Conservation (phyloP, 2,113 vertebrate species). For the Mirounga angustirostris region DNA sequence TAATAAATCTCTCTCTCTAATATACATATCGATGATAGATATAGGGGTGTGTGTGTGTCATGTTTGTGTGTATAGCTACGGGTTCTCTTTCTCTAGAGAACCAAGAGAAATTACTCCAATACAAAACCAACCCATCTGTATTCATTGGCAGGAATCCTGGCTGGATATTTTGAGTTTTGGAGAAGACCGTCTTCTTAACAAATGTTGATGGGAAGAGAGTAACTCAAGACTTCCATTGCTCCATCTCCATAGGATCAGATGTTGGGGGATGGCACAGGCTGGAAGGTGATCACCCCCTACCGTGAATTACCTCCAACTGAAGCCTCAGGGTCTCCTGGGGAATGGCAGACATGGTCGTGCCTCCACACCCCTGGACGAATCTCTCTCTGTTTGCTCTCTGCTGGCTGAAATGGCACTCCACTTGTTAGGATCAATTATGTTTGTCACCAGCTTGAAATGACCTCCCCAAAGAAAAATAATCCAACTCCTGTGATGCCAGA, state of each 20-base stretch:
- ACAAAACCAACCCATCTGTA: neutral
- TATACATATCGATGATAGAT: neutral
- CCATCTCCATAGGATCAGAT: neutral
- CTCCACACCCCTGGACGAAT: neutral
- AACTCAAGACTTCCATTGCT: neutral
- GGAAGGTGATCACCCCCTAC: too few relatives aligned
- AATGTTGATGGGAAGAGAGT: neutral
- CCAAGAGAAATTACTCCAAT: neutral
- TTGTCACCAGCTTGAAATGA: neutral
- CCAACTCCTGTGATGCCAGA: neutral
- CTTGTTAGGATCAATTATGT: neutral
- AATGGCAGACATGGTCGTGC: neutral
- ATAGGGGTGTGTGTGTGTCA: neutral
- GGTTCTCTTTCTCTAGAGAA: neutral
- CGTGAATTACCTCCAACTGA: neutral
- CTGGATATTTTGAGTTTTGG: neutral
- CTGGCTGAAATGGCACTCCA: neutral
- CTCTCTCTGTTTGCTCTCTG: neutral
- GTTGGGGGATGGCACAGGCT: neutral
- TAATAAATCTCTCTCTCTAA: neutral
- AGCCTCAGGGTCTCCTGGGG: neutral
- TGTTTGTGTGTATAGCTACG: neutral
- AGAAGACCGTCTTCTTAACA: neutral
- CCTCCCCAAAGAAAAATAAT: neutral
- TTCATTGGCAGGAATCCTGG: neutral